Evolutionary conservation across 2,888 invertebrate species (phyloP).

Genomic region (Dicycla oo): DNA sequence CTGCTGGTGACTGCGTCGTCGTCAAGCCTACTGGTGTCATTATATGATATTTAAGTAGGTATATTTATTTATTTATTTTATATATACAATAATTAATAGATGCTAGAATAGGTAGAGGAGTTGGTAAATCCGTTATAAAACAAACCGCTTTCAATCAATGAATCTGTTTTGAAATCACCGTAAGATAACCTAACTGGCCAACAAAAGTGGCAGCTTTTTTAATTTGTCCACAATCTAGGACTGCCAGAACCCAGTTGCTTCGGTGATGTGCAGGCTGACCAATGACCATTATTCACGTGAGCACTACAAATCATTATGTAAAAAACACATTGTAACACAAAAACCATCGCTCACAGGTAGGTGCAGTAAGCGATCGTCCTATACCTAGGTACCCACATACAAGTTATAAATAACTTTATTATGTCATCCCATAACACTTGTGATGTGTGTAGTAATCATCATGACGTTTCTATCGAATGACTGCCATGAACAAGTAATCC

Average conservation of each 20-base stretch:
- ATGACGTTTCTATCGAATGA: constrained; percentile 7
- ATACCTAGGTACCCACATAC: constrained; percentile 17
- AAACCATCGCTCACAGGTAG: constrained; percentile 19
- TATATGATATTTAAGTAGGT: no score
- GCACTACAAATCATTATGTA: constrained; percentile 33
- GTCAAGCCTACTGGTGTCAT: no score
- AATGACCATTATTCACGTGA: constrained; percentile 20
- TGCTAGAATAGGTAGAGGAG: no score
- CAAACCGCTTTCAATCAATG: no score
- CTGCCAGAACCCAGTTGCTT: not conserved
- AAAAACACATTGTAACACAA: constrained; percentile 18
- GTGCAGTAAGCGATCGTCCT: constrained; percentile 37
- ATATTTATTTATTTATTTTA: no score
- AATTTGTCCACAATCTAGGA: no score
- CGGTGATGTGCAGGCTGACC: constrained; percentile 16
- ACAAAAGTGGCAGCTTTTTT: no score
- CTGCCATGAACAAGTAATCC: constrained; percentile 18
- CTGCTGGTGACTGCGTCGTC: no score
- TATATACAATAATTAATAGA: no score
- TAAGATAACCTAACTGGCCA: no score
- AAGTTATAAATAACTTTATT: constrained; percentile 33
- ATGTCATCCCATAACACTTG: constrained; percentile 40
- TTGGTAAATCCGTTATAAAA: no score
- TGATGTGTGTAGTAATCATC: constrained; percentile 17
- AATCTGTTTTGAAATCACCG: no score